phyloP scores from a whole-genome alignment of 2,797 vertebrate genomes.

The Neostethus bicornis region DNA sequence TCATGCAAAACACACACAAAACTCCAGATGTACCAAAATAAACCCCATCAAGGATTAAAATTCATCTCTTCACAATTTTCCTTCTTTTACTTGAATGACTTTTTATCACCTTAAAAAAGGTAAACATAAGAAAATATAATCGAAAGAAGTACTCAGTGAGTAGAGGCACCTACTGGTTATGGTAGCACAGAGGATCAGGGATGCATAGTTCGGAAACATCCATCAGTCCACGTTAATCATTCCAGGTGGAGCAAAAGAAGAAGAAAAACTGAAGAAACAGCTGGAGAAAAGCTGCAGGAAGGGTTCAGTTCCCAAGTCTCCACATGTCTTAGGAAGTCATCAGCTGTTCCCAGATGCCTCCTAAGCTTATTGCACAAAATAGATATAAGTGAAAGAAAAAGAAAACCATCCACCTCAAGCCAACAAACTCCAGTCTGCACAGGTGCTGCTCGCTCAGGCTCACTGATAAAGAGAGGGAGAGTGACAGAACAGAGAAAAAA shows the following conservation, averaged over 20 bases:
- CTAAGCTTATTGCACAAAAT: conserved; percentile 38
- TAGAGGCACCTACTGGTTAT: conserved; percentile 89
- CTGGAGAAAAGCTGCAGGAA: conserved; percentile 45
- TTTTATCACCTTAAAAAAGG: conserved; percentile 2
- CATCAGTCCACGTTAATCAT: conserved; percentile 91
- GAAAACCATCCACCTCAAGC: conserved; percentile 49
- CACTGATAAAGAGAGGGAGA: conserved; percentile 21
- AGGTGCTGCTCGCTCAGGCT: conserved; percentile 62
- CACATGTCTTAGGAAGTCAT: conserved; percentile 69
- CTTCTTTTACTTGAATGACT: neutral
- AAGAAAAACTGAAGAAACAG: conserved; percentile 41
- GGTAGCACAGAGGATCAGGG: conserved; percentile 91
- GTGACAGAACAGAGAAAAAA: conserved; percentile 2
- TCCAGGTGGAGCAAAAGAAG: conserved; percentile 75
- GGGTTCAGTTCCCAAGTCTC: conserved; percentile 73
- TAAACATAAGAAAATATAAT: conserved; percentile 2
- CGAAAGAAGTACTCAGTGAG: conserved; percentile 2
- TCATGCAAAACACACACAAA: conserved; percentile 18
- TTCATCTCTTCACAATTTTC: neutral
- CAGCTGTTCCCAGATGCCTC: conserved; percentile 62
- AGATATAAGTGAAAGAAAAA: conserved; percentile 6
- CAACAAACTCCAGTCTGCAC: conserved; percentile 68
- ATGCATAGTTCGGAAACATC: conserved; percentile 93
- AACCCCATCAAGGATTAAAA: neutral
- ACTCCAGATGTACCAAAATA: conserved; percentile 9